Evolutionary conservation across 2,113 vertebrate genomes (phyloP).

Genomic region (Notothenia rossii): DNA sequence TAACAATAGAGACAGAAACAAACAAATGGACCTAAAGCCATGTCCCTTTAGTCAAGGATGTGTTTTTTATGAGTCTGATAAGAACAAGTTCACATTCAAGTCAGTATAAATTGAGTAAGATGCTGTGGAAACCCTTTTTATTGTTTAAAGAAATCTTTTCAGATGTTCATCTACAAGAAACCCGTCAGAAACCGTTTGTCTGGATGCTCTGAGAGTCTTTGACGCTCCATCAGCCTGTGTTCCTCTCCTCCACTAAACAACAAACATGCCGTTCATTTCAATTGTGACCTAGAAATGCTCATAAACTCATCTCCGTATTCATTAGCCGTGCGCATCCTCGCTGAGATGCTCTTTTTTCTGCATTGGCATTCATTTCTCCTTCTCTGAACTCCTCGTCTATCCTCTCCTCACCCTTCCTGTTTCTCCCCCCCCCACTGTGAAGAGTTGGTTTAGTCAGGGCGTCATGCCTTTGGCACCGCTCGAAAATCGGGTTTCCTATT

Average conservation of each 20-base stretch:
- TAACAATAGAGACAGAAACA: too few species aligned
- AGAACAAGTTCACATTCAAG: not conserved
- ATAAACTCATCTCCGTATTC: slow-evolving; percentile 39
- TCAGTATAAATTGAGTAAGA: not conserved
- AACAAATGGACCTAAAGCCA: too few species aligned
- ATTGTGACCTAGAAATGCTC: slow-evolving; percentile 59
- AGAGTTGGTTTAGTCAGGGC: slow-evolving; percentile 65
- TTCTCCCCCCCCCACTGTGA: slow-evolving; percentile 25
- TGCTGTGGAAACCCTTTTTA: not conserved
- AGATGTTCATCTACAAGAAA: not conserved
- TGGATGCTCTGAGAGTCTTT: not conserved
- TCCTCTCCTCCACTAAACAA: slow-evolving; percentile 13
- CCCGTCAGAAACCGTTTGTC: not conserved
- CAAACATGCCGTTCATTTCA: slow-evolving; percentile 35
- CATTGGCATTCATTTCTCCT: slow-evolving; percentile 51
- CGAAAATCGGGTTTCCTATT: slow-evolving; percentile 74
- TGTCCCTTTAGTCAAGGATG: too few species aligned
- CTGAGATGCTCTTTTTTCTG: slow-evolving; percentile 28
- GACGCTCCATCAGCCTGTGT: slow-evolving; percentile 19
- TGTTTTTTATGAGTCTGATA: not conserved
- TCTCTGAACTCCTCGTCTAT: slow-evolving; percentile 46
- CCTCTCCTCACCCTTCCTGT: slow-evolving; percentile 36
- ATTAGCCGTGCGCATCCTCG: slow-evolving; percentile 36
- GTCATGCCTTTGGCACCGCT: slow-evolving; percentile 65
- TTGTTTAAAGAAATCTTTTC: not conserved